Percentiles rank a stretch among this genome's conserved stretches.
Conservation (phyloP, 2,888 invertebrate species). For the Troides aeacus region DNA sequence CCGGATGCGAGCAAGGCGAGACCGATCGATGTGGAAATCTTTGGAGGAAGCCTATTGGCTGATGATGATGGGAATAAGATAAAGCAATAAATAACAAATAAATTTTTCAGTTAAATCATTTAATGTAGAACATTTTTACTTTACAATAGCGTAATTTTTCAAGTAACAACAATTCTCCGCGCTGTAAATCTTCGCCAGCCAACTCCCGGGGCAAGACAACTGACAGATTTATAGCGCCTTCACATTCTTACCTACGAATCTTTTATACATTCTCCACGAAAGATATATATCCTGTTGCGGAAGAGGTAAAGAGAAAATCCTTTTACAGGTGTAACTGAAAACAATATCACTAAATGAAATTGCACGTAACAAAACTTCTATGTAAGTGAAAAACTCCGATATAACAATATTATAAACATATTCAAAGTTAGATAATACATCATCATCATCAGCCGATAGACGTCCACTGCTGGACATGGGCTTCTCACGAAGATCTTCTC, state of each 20-base stretch:
- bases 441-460: too few relatives aligned
- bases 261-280: slow-evolving; percentile 26
- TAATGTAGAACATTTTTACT: background rate
- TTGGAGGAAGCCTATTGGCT: too few relatives aligned
- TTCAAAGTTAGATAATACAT: too few relatives aligned
- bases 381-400: background rate
- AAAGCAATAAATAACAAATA: too few relatives aligned
- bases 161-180: slow-evolving; percentile 15
- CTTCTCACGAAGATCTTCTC: too few relatives aligned
- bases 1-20: too few relatives aligned
- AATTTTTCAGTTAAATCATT: too few relatives aligned
- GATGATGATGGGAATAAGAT: too few relatives aligned
- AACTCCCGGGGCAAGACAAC: slow-evolving; percentile 31
- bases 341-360: background rate
- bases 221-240: slow-evolving; percentile 40
- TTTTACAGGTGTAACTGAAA: slow-evolving; percentile 4
- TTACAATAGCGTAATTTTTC: slow-evolving; percentile 26
- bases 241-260: slow-evolving; percentile 29
- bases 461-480: too few relatives aligned
- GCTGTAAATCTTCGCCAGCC: slow-evolving; percentile 43
- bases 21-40: too few relatives aligned
- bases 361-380: background rate
- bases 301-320: slow-evolving; percentile 7
- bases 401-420: background rate
- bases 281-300: slow-evolving; percentile 23